Conservation (phyloP, 2,113 vertebrate genomes). For the Eira barbara region DNA sequence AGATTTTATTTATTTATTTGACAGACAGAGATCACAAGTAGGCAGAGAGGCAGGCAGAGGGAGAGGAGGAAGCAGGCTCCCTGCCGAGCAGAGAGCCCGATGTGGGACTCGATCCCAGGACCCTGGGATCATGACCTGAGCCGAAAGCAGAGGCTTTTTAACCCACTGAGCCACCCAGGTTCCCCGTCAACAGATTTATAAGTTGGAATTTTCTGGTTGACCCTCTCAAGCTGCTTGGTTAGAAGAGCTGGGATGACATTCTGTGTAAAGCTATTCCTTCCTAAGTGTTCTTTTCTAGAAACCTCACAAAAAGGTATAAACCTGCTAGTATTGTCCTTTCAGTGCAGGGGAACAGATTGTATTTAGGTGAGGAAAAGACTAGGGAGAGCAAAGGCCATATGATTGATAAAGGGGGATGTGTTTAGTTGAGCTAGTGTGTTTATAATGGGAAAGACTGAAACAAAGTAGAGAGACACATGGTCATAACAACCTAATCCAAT, state of each 20-base stretch:
- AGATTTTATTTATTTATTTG: too few relatives aligned
- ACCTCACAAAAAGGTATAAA: not conserved
- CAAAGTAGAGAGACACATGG: not conserved
- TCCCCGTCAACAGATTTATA: too few relatives aligned
- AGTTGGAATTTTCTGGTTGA: not conserved
- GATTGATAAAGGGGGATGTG: not conserved
- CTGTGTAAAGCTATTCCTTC: not conserved
- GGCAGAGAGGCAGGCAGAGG: too few relatives aligned
- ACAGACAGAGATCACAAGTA: too few relatives aligned
- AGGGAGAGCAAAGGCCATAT: not conserved
- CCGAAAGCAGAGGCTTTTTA: too few relatives aligned
- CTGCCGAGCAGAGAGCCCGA: too few relatives aligned
- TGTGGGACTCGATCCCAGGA: too few relatives aligned
- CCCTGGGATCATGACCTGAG: too few relatives aligned
- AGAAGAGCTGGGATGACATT: not conserved
- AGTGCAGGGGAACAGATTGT: not conserved
- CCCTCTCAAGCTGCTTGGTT: not conserved
- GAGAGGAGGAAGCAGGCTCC: too few relatives aligned
- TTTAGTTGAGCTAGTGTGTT: not conserved
- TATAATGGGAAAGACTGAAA: not conserved
- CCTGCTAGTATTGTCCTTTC: not conserved
- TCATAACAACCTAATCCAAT: not conserved
- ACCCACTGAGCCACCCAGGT: too few relatives aligned
- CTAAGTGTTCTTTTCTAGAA: not conserved
- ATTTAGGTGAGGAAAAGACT: not conserved